phyloP scores from a whole-genome alignment of 1,140 invertebrate genomes.

The Arion vulgaris region DNA sequence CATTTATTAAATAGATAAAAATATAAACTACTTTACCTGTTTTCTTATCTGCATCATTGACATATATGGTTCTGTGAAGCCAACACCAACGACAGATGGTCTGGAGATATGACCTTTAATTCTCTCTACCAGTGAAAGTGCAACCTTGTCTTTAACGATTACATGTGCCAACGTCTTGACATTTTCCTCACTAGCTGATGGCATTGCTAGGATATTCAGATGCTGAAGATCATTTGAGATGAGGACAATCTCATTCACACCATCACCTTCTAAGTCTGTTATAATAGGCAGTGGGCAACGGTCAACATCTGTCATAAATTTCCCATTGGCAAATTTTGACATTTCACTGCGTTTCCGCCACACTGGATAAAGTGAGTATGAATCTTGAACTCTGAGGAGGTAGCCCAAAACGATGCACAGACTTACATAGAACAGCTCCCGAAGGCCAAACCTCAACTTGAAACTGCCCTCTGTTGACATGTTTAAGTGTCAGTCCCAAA shows the following conservation, averaged over 20 bases:
- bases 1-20: no score
- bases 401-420: constrained; percentile 61
- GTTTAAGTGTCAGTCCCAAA: not conserved
- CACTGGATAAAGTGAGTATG: constrained; percentile 58
- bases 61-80: constrained; percentile 55
- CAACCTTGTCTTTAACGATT: constrained; percentile 52
- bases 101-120: constrained; percentile 45
- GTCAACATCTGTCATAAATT: constrained; percentile 56
- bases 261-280: constrained; percentile 65
- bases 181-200: constrained; percentile 45
- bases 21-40: constrained; percentile 53
- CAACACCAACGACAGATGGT: constrained; percentile 59
- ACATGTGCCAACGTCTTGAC: constrained; percentile 60
- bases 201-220: constrained; percentile 54
- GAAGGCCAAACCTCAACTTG: constrained; percentile 34
- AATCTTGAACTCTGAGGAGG: constrained; percentile 59
- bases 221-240: constrained; percentile 57
- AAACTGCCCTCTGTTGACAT: not conserved
- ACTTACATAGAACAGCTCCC: constrained; percentile 49
- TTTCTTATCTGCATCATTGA: constrained; percentile 64
- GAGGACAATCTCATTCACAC: constrained; percentile 62
- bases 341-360: constrained; percentile 61
- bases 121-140: constrained; percentile 43
- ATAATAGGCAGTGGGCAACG: constrained; percentile 56
- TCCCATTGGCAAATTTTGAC: constrained; percentile 54